Evolutionary conservation across 2,113 vertebrate genomes (phyloP).

Genomic region (Tragelaphus buxtoni): DNA sequence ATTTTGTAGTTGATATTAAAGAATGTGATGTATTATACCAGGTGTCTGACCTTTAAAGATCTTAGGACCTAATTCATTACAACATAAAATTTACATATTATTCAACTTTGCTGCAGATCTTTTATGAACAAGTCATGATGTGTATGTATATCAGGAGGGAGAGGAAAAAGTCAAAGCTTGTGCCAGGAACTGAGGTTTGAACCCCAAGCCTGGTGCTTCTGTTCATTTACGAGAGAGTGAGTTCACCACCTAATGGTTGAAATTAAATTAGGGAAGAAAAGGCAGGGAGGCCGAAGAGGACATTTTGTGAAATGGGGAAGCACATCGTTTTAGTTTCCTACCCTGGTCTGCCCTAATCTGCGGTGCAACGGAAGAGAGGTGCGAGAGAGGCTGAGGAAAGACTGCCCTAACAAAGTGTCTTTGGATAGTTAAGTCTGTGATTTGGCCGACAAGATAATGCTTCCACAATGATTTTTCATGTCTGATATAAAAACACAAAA

Average conservation of each 20-base stretch:
- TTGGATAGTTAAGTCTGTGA: neutral
- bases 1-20: conserved; percentile 90
- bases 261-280: neutral
- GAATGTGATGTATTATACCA: conserved; percentile 88
- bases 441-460: neutral
- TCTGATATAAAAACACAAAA: neutral
- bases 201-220: neutral
- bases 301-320: neutral
- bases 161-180: conserved; percentile 54
- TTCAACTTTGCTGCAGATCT: conserved; percentile 83
- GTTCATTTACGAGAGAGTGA: neutral
- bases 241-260: neutral
- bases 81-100: conserved; percentile 90
- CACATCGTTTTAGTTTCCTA: neutral
- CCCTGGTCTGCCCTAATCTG: neutral
- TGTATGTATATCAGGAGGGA: conserved; percentile 76
- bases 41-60: conserved; percentile 89
- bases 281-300: neutral
- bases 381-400: neutral
- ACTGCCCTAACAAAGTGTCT: neutral
- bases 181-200: neutral
- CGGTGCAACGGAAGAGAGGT: neutral
- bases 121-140: conserved; percentile 83
- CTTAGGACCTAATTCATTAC: conserved; percentile 89
- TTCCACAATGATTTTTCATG: neutral